Evolutionary conservation across 2,797 vertebrate species (phyloP).

Genomic region (Graptemys geographica): DNA sequence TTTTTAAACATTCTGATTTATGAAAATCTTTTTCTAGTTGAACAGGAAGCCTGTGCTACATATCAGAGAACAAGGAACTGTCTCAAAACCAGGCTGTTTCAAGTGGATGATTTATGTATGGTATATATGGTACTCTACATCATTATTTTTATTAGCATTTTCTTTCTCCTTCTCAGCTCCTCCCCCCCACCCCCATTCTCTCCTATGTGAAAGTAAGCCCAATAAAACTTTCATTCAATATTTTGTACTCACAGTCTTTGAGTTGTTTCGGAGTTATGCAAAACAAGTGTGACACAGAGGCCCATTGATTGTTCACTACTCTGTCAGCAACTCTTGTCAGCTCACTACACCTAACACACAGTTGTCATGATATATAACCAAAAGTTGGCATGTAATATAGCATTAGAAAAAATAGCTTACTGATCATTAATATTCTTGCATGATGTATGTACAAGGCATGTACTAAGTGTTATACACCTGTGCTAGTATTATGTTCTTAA

Average conservation of each 20-base stretch:
- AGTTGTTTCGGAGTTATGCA: neutral
- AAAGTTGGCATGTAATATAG: neutral
- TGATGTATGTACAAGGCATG: neutral
- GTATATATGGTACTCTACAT: neutral
- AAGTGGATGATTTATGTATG: neutral
- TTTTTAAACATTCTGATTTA: constrained; percentile 60
- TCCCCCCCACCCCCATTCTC: neutral
- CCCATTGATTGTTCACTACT: neutral
- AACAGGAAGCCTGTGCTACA: constrained; percentile 29
- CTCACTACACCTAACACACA: neutral
- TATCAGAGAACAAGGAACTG: constrained; percentile 24
- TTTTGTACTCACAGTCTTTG: constrained; percentile 19
- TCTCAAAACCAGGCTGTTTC: neutral
- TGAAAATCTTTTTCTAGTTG: constrained; percentile 22
- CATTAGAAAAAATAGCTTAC: neutral
- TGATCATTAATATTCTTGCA: neutral
- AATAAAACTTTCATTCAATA: neutral
- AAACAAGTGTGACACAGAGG: neutral
- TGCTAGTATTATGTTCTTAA: neutral
- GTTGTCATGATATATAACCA: neutral
- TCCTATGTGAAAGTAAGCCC: neutral
- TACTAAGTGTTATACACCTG: neutral
- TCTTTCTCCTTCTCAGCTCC: neutral
- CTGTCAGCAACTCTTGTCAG: neutral
- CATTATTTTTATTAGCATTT: neutral